phyloP scores from a whole-genome alignment of 2,113 vertebrate genomes.

The Nymphicus hollandicus region DNA sequence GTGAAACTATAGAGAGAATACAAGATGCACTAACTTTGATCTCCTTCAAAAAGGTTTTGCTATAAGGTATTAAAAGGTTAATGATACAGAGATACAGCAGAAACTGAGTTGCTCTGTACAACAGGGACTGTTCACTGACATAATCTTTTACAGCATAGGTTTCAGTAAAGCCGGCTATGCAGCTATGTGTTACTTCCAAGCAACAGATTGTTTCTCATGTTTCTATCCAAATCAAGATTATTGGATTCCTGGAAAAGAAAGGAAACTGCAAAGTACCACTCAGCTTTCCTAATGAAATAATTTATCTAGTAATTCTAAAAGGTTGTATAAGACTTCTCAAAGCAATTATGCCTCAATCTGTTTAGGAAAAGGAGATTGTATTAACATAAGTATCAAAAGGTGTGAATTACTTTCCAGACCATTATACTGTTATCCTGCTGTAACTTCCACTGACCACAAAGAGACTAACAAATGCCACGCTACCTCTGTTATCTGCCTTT shows the following conservation, averaged over 20 bases:
- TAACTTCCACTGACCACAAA: neutral
- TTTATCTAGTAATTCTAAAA: neutral
- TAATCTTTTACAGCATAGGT: neutral
- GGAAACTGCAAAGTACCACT: neutral
- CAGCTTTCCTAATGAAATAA: neutral
- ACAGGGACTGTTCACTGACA: neutral
- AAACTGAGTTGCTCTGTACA: neutral
- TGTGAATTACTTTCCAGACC: neutral
- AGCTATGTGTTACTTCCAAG: neutral
- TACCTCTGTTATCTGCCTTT: neutral
- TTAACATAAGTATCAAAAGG: neutral
- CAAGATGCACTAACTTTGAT: neutral
- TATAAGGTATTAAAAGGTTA: neutral
- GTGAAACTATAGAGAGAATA: neutral
- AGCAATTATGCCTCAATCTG: neutral
- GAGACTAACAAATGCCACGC: rapidly evolving
- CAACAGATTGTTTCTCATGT: neutral
- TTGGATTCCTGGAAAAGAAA: neutral
- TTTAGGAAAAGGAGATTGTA: neutral
- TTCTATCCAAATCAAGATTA: neutral
- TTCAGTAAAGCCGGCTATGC: neutral
- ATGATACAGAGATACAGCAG: neutral
- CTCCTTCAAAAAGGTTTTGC: neutral
- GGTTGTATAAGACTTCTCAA: neutral
- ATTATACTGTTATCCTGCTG: neutral